Conservation (phyloP, 2,113 vertebrate genomes). For the Podarcis muralis region DNA sequence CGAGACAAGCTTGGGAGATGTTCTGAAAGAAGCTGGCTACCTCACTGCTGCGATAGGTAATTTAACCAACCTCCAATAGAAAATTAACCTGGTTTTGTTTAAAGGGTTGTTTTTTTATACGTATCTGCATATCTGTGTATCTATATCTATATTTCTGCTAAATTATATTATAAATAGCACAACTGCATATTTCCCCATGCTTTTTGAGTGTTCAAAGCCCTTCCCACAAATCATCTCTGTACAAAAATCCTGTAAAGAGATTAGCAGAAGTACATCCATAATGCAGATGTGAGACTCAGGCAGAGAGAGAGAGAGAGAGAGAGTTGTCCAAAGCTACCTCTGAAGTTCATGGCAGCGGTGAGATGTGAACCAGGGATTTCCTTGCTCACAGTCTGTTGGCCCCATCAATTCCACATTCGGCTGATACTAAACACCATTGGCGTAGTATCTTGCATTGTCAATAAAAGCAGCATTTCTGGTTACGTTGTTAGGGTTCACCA, state of each 20-base stretch:
- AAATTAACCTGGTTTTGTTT: fast-evolving
- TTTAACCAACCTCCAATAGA: fast-evolving
- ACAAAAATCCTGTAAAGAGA: neutral
- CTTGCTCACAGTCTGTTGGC: no score
- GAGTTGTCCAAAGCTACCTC: neutral
- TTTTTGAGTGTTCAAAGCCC: neutral
- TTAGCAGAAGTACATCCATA: neutral
- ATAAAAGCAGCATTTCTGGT: no score
- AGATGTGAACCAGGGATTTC: no score
- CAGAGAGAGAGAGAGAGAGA: neutral
- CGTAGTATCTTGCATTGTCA: no score
- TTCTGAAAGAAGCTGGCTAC: constrained; percentile 84
- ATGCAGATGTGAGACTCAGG: neutral
- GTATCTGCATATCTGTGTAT: no score
- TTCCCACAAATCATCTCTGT: neutral
- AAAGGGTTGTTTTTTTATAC: no score
- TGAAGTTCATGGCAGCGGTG: neutral
- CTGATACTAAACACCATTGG: no score
- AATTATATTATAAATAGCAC: neutral
- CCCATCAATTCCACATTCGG: no score
- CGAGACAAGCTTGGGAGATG: constrained; percentile 88
- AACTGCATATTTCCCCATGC: neutral
- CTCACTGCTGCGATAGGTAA: constrained; percentile 88
- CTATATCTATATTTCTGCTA: no score
- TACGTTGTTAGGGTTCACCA: no score